These are phyloP conservation scores for Ernsta delagoae DNA, from an alignment of 2,888 invertebrate species.

Conservation along the genomic window DNA sequence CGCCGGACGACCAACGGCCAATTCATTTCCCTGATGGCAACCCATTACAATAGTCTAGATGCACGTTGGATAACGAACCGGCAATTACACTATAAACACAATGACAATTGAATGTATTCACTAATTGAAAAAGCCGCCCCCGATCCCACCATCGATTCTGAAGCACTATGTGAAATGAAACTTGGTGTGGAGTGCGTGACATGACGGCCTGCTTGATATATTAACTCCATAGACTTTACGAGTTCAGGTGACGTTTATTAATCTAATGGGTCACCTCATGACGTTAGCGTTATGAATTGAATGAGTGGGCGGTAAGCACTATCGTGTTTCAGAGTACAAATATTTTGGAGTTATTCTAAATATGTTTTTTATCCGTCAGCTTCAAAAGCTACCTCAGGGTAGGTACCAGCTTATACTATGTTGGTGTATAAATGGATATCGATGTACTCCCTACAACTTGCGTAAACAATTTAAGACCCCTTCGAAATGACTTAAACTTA, in stretches of 20 bases:
- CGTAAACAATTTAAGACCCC: constrained; percentile 23
- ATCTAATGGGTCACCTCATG: constrained; percentile 67
- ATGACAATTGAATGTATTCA: constrained; percentile 81
- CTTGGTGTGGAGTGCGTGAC: constrained; percentile 63
- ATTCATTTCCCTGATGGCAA: constrained; percentile 82
- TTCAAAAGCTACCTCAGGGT: not conserved
- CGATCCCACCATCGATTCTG: constrained; percentile 69
- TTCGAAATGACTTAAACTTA: constrained; percentile 61
- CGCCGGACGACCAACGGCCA: constrained; percentile 60
- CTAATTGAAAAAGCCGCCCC: constrained; percentile 81
- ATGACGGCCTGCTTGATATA: constrained; percentile 68
- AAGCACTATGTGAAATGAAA: constrained; percentile 83
- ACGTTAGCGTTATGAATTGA: constrained; percentile 64
- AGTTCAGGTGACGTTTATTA: constrained; percentile 75
- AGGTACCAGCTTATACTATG: not conserved
- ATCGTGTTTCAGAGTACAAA: constrained; percentile 3
- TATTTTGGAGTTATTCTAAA: not conserved
- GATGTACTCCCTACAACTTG: constrained; percentile 15
- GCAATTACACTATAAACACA: constrained; percentile 82
- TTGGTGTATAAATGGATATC: constrained; percentile 10
- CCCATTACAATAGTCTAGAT: constrained; percentile 81
- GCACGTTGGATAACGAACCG: constrained; percentile 80
- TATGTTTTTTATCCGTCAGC: not conserved
- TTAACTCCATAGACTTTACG: constrained; percentile 79
- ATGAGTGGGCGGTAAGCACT: constrained; percentile 48